Base-by-base conservation (phyloP, 2,888 invertebrate genomes). In the Ypsolopha sequella region DNA sequence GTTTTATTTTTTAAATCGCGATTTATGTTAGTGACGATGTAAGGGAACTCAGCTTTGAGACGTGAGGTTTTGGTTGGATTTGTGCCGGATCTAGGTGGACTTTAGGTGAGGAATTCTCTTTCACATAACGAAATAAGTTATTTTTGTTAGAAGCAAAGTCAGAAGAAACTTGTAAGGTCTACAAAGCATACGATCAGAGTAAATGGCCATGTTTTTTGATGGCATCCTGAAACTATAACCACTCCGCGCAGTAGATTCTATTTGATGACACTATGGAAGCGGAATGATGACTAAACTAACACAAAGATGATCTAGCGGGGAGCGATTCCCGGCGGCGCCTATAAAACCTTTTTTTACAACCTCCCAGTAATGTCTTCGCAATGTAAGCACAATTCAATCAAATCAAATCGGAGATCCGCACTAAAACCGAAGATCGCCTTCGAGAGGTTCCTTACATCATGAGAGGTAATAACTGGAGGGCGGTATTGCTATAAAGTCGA, bases 1-100 rank as follows among this genome's bases (percentile, higher is more conserved):
- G 66, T 71, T 76, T 75, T 77, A 75, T 75, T 79, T 24, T 80
- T 77, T 73, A 75, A 80, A 79, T 76, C 70, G 72, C 72, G 73
- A 80, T 79, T 75, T 78, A 79, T 51, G 51, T 51, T 51, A 48
- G 46, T 41, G 41, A 34, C 39, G 39, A 41, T 49, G 24, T 49
- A 11, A 46, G 46, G 10, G 14, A n/a, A n/a, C 11, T 39, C 39
- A 4, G 24, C 39, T 39, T 39, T 39, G 39, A 39, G n/a, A 39
- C 39, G 39, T 39, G 39, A 39, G 39, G 10, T 3, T 39, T 39
- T 39, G 39, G 24, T 24, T 24, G 24, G 24, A 24, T 24, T 24
- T 24, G 2, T 24, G 24, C 24, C 24, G 24, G 24, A 24, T 24
- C 24, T 24, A 24, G 24, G 24, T 24, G 24, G 24, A 24, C 24